Conservation (phyloP, 35 echinoderm and acorn worm species). For the Holothuria glaberrima region DNA sequence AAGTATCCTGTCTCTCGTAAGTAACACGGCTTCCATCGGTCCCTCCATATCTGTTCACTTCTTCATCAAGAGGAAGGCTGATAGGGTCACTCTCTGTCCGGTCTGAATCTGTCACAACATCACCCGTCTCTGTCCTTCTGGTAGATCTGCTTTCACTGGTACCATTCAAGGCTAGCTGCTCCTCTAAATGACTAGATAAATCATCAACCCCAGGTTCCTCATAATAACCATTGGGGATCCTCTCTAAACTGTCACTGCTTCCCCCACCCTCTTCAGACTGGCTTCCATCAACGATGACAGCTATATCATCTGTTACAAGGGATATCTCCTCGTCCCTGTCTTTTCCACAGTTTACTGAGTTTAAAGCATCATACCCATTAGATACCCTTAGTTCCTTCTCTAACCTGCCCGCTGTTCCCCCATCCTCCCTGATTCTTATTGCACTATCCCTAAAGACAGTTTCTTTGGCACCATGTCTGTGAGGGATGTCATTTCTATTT, state of each 20-base stretch:
- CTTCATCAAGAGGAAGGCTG: not conserved
- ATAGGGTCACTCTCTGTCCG: slow-evolving; percentile 39
- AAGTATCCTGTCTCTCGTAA: slow-evolving; percentile 40
- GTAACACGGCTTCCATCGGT: not conserved
- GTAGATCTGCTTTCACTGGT: not conserved
- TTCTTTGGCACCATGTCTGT: slow-evolving; percentile 7
- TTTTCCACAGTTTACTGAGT: slow-evolving; percentile 1
- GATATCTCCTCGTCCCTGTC: not conserved
- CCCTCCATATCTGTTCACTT: not conserved
- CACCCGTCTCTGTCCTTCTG: not conserved
- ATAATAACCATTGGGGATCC: slow-evolving; percentile 42
- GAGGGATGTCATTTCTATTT: not conserved
- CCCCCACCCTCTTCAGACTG: not conserved
- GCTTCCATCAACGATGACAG: slow-evolving; percentile 25
- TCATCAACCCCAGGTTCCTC: slow-evolving; percentile 36
- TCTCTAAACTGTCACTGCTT: slow-evolving; percentile 29
- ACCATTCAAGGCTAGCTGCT: not conserved
- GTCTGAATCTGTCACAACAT: slow-evolving; percentile 21
- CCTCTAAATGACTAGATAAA: not conserved
- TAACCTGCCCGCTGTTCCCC: not conserved
- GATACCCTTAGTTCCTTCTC: not conserved
- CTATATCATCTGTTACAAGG: slow-evolving; percentile 20
- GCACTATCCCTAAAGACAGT: not conserved
- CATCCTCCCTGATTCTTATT: slow-evolving; percentile 1
- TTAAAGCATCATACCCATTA: slow-evolving; percentile 27